Conservation (phyloP, 2,797 vertebrate species). For the Periophthalmus magnuspinnatus region DNA sequence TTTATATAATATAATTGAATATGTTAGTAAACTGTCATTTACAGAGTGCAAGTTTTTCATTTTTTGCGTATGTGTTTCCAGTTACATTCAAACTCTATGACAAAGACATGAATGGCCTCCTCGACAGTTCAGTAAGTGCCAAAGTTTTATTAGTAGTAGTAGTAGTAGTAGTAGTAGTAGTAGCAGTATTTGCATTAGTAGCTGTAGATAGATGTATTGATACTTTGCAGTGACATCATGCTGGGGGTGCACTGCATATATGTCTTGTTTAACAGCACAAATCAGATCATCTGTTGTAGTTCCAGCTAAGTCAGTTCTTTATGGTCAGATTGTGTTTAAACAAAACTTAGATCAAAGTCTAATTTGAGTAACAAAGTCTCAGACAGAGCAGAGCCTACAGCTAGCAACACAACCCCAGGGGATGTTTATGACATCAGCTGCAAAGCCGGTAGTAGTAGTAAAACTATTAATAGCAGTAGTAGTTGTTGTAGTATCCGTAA, state of each 20-base stretch:
- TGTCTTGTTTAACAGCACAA: too few relatives aligned
- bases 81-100: slow-evolving; percentile 92
- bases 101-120: slow-evolving; percentile 86
- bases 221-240: background rate
- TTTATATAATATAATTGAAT: background rate
- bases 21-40: background rate
- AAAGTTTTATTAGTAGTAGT: background rate
- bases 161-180: background rate
- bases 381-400: too few relatives aligned
- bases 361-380: too few relatives aligned
- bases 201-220: background rate
- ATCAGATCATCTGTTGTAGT: too few relatives aligned
- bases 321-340: too few relatives aligned
- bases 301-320: too few relatives aligned
- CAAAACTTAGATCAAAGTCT: too few relatives aligned
- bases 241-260: too few relatives aligned
- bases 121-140: slow-evolving; percentile 87
- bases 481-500: background rate
- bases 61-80: slow-evolving; percentile 56
- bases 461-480: background rate
- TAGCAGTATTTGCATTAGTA: background rate
- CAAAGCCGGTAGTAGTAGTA: background rate
- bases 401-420: too few relatives aligned
- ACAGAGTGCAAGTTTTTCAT: background rate
- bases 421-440: too few relatives aligned